These are phyloP conservation scores for Manacus vitellinus DNA, from an alignment of 2,113 vertebrate genomes.

Conservation along the genomic window DNA sequence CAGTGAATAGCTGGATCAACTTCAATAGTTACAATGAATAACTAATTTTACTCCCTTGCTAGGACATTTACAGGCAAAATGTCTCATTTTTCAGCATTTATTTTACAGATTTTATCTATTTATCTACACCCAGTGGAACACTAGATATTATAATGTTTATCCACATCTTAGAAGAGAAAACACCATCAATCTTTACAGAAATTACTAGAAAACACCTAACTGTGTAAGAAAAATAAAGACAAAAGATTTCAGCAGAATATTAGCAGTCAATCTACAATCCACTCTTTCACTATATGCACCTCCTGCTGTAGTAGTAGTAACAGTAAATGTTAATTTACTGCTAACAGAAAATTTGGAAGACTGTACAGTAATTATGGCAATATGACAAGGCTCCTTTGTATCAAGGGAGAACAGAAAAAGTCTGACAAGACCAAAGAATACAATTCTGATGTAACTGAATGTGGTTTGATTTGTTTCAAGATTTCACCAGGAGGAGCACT, in stretches of 20 bases:
- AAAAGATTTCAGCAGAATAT: background rate
- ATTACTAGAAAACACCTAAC: background rate
- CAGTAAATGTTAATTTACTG: background rate
- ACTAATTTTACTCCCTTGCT: background rate
- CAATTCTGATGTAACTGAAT: background rate
- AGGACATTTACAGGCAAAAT: background rate
- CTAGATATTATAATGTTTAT: background rate
- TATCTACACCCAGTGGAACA: background rate
- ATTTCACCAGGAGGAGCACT: background rate
- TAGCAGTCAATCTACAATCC: background rate
- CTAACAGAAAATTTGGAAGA: background rate
- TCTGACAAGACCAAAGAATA: background rate
- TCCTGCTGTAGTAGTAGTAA: background rate
- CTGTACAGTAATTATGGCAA: background rate
- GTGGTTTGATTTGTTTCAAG: background rate
- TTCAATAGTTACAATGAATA: background rate
- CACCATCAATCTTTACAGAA: background rate
- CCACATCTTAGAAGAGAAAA: background rate
- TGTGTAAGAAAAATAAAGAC: background rate
- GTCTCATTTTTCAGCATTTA: background rate
- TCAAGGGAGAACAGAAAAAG: background rate
- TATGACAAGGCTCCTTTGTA: background rate
- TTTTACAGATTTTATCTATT: background rate
- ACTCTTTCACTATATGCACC: background rate
- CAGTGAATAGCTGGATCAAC: background rate